Base-by-base conservation (phyloP, 2,113 vertebrate genomes). In the human (Homo sapiens) region DNA sequence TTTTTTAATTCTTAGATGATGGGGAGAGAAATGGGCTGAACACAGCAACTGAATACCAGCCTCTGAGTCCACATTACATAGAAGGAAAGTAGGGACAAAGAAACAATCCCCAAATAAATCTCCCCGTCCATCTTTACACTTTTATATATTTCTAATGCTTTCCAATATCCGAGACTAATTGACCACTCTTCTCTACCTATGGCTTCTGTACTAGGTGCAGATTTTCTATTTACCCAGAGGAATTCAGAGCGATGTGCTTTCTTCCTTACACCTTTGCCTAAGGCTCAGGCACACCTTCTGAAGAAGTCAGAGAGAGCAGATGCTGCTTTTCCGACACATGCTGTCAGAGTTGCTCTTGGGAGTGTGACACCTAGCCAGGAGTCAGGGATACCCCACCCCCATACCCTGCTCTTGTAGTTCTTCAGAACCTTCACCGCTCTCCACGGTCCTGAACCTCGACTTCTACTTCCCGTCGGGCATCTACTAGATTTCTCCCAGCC, bases 1-100 rank as follows among this genome's bases (percentile, higher is more conserved):
- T 18, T 90, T 38, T 18, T 90, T 84, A 70, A 70, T 57, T 85
- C 23, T 52, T 75, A 81, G 68, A 84, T 52, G 78, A 59, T 11
- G 72, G 45, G 40, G 55, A n/a, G 50, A 94, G 88, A 82, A 90
- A 40, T 45, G 40, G 52, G 14, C 25, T 85, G 25, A 70, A 32
- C 23, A 68, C 17, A 90, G 64, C 50, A 78, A 61, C 38, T 64
- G 61, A 73, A 90, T 22, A 72, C 22, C 27, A 76, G 45, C 30
- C 55, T 90, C 38, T 81, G 50, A 68, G 50, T 17, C 32, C 80
- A 70, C 17, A 55, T 17, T 40, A 89, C 73, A 48, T 0, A 78
- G 38, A 59, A 88, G 38, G 57, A 91, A 66, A 11, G 40, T 5
- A 45, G 43, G 75, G 45, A 92, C 95, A 93, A 97, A 94, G 50